Evolutionary conservation across 1,140 invertebrate species (phyloP), one percentile per base, ranked within the genome.

Genomic region (Stratiolaelaps scimitus): DNA sequence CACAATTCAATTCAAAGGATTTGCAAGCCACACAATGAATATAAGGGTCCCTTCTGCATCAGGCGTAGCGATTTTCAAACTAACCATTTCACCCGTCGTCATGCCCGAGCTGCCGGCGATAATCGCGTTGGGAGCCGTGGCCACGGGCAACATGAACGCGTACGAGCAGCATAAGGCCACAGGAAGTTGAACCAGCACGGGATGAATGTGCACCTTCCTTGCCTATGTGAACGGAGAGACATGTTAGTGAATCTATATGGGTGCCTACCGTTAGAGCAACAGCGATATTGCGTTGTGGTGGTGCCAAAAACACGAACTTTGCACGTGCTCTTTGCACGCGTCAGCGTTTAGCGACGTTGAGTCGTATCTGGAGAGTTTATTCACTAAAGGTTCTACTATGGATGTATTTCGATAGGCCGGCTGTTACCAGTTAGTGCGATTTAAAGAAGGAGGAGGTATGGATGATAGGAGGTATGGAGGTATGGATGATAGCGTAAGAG

Each of bases 11-110:
- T n/a, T n/a, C n/a, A n/a, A n/a, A n/a, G n/a, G n/a, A n/a, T n/a
- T 0, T 85, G 81, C 80, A 89, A 88, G 71, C 88, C 85, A 68
- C 7, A 19, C 15, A 47, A 45, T 45, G 17, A 2, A 46, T 13
- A 56, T n/a, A 45, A 65, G 23, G 23, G 34, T 7, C 20, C 20
- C 15, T 23, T 19, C 7, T 28, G 10, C 23, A 40, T 65, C 20
- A 65, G 15, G 2, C 1, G n/a, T n/a, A 4, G 40, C 17, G 40
- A 10, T 10, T 13, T 40, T 13, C 2, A 15, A 44, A n/a, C 26
- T 6, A 67, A 48, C 64, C 29, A 67, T 40, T 40, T 40, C 34
- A 10, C 10, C 4, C 10, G 34, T 40, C 34, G 34, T 40, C 34
- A 40, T 40, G 4, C 34, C 34, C 5, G 34, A 40, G 10, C 34